Evolutionary conservation across 2,797 vertebrate species (phyloP), one percentile per base, ranked within the genome.

Genomic region (Rhabdomys pumilio): DNA sequence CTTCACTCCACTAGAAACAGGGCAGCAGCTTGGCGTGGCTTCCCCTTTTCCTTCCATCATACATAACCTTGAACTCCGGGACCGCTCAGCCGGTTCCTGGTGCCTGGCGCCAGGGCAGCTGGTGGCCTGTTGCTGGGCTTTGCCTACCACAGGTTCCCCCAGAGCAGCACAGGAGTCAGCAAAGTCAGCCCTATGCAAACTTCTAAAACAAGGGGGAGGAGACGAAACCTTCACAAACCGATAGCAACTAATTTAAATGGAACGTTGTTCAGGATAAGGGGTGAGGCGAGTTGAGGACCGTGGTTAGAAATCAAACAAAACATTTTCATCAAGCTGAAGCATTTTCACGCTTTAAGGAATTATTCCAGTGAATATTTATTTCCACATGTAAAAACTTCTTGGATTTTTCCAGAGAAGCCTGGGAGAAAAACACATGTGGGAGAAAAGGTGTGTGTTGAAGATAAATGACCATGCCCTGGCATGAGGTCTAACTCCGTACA

Each of bases 1-100:
- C 77, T 92, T 3, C 57, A 77, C 65, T 86, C 93, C 73, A 19
- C 61, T 47, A 73, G 67, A 81, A 92, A 61, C 57, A 89, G 20
- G 90, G 3, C 10, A 34, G 76, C 55, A 31, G 44, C 65, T 95
- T 55, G 85, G 59, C 44, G 0, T 5, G 87, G 79, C 80, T 26
- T 91, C 93, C 38, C 2, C 26, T 41, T 9, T 38, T 73, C 61
- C 80, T 47, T 65, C 47, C 19, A 80, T 29, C 34, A 47, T 47
- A 65, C 63, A 80, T 44, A 82, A 77, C 9, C 41, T 76, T 3
- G 85, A 96, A 92, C 0, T 59, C 47, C 57, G 31, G 90, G 57
- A 86, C 4, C 6, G 53, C 29, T 87, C 69, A n/a, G 67, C 38
- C 80, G 34, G 80, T 55, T 80, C 90, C 69, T 38, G 3, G 85